Evolutionary conservation across 2,113 vertebrate genomes (phyloP), one percentile per base, ranked within the genome.

Genomic region (Pelvicachromis taeniatus): DNA sequence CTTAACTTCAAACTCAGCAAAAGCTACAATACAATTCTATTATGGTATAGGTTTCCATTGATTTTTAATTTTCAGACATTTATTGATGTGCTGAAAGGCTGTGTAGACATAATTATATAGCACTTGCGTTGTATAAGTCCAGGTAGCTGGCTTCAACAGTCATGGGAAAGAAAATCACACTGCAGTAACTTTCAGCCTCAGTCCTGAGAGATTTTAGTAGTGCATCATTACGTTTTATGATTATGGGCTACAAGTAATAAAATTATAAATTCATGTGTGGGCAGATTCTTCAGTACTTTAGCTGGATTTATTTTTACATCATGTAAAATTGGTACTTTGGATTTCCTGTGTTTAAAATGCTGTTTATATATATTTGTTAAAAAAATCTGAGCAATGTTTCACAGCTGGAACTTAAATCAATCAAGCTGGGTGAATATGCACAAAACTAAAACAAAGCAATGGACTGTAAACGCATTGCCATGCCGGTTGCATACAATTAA

Each of bases 41-140:
- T 80, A 78, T 75, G 53, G 38, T 55, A 50, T 78, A 61, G 61
- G 85, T 82, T 87, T 6, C 40, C 35, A 91, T 89, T 56, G 83
- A 91, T 91, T 93, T 90, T 91, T 81, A 88, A 92, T 94, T 81
- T 84, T 83, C n/a, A 75, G 70, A 40, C 58, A 26, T 86, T 82
- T 88, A 89, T 83, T 85, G 56, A 90, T 85, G 75, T 42, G 45
- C 53, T 85, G 73, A 81, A 83, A 77, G 83, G 79, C 88, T 91
- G 88, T 85, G 61, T 85, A 78, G 83, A 83, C 83, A 87, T 82
- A 85, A 83, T 88, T 78, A 68, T 8, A 14, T 4, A 54, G 80
- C 7, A 48, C 52, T 35, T 70, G 78, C 65, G 70, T 77, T 81
- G 59, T 26, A 58, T 19, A 17, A 33, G 70, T 50, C 26, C 9